phyloP scores from a whole-genome alignment of 2,888 invertebrate genomes.

The Pyrochroa serraticornis region DNA sequence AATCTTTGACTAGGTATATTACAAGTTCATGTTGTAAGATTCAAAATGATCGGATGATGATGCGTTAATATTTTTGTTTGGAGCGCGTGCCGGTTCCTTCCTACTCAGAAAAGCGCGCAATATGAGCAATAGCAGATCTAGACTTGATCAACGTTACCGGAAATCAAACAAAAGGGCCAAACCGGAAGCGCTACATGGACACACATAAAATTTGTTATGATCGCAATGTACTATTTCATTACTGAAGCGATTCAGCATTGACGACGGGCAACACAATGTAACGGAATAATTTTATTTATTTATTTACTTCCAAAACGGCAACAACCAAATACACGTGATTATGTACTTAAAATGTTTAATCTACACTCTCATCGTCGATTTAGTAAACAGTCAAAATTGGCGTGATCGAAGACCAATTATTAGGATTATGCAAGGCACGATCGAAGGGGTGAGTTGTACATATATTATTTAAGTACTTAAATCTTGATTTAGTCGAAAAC shows the following conservation, averaged over 20 bases:
- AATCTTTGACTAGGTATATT: too few species aligned
- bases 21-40: too few species aligned
- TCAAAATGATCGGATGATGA: too few species aligned
- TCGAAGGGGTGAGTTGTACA: conserved; percentile 63
- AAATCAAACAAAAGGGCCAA: conserved; percentile 43
- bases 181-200: conserved; percentile 43
- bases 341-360: not conserved
- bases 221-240: conserved; percentile 26
- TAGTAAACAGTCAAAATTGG: conserved; percentile 33
- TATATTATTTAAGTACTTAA: conserved; percentile 56
- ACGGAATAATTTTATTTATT: conserved; percentile 19
- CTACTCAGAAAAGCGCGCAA: too few species aligned
- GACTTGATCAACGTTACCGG: conserved; percentile 30
- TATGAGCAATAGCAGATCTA: conserved; percentile 6
- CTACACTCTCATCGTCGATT: conserved; percentile 9
- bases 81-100: too few species aligned
- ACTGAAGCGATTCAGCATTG: conserved; percentile 17
- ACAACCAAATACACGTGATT: not conserved
- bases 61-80: too few species aligned
- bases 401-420: conserved; percentile 56
- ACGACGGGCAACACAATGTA: conserved; percentile 21
- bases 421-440: conserved; percentile 63
- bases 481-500: conserved; percentile 45
- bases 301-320: conserved; percentile 7
- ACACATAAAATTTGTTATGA: conserved; percentile 36